These are phyloP conservation scores for Etheostoma spectabile DNA, from an alignment of 2,113 vertebrate genomes.

Conservation along the genomic window DNA sequence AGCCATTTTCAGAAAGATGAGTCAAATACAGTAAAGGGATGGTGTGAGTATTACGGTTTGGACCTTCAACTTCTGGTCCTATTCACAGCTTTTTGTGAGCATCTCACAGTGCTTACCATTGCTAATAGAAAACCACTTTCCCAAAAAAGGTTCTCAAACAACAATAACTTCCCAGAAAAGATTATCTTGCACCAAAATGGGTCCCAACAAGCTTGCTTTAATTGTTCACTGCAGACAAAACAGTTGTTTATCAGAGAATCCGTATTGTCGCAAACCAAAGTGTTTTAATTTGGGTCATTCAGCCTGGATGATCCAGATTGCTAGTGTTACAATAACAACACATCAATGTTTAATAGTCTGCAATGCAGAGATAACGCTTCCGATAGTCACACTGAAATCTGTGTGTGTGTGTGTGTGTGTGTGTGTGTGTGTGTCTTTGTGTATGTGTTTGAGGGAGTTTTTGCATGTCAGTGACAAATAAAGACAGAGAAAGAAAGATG, in stretches of 20 bases:
- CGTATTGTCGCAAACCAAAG: slow-evolving; percentile 55
- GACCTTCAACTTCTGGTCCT: not conserved
- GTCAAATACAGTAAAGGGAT: not conserved
- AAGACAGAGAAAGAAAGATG: slow-evolving; percentile 7
- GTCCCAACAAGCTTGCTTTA: slow-evolving; percentile 55
- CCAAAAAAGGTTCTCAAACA: slow-evolving; percentile 25
- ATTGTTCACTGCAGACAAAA: slow-evolving; percentile 68
- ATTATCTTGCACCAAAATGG: slow-evolving; percentile 46
- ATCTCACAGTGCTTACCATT: not conserved
- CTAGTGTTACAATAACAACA: slow-evolving; percentile 75
- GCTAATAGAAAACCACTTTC: slow-evolving; percentile 49
- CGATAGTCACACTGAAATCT: slow-evolving; percentile 62
- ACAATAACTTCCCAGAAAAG: slow-evolving; percentile 50
- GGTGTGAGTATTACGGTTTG: slow-evolving; percentile 12
- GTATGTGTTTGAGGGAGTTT: not conserved
- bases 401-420: slow-evolving; percentile 11
- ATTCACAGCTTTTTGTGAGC: slow-evolving; percentile 21
- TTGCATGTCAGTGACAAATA: slow-evolving; percentile 38
- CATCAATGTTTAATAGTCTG: slow-evolving; percentile 83
- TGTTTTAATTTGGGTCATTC: slow-evolving; percentile 77
- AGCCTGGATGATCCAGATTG: slow-evolving; percentile 79
- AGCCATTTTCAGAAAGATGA: not conserved
- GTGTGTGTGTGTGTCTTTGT: not conserved
- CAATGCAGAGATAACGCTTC: slow-evolving; percentile 73
- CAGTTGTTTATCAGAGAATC: slow-evolving; percentile 71